Conservation (phyloP, 2,113 vertebrate genomes). For the Ramphastos sulfuratus region DNA sequence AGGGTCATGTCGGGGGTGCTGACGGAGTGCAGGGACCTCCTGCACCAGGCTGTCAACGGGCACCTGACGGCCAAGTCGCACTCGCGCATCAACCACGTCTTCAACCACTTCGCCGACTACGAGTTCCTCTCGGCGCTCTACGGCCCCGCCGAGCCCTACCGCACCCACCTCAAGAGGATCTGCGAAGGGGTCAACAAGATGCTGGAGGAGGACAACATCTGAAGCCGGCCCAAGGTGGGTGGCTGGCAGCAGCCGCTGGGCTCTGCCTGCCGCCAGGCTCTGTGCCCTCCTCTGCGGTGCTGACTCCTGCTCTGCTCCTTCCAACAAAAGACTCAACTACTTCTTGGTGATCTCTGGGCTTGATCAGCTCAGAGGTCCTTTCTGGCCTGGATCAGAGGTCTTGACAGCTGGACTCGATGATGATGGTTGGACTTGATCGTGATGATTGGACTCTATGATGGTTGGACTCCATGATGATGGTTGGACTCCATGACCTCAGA, state of each 20-base stretch:
- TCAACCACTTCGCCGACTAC: constrained; percentile 89
- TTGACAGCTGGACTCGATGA: too few species aligned
- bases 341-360: too few species aligned
- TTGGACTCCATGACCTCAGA: too few species aligned
- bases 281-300: not conserved
- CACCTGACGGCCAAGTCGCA: constrained; percentile 95
- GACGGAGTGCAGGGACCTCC: constrained; percentile 89
- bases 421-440: too few species aligned
- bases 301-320: not conserved
- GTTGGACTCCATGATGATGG: too few species aligned
- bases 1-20: constrained; percentile 87
- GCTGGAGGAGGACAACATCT: constrained; percentile 91
- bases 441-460: too few species aligned
- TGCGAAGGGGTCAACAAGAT: constrained; percentile 89
- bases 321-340: not conserved
- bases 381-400: too few species aligned
- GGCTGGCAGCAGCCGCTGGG: fast-evolving
- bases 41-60: constrained; percentile 89
- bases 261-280: not conserved
- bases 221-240: constrained; percentile 3
- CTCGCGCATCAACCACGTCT: constrained; percentile 91
- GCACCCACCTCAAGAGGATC: constrained; percentile 83
- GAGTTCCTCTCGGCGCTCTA: constrained; percentile 92
- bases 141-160: constrained; percentile 86
- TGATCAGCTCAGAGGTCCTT: too few species aligned